These are phyloP conservation scores for Centropus bengalensis DNA, from an alignment of 2,113 vertebrate genomes.

Conservation along the genomic window DNA sequence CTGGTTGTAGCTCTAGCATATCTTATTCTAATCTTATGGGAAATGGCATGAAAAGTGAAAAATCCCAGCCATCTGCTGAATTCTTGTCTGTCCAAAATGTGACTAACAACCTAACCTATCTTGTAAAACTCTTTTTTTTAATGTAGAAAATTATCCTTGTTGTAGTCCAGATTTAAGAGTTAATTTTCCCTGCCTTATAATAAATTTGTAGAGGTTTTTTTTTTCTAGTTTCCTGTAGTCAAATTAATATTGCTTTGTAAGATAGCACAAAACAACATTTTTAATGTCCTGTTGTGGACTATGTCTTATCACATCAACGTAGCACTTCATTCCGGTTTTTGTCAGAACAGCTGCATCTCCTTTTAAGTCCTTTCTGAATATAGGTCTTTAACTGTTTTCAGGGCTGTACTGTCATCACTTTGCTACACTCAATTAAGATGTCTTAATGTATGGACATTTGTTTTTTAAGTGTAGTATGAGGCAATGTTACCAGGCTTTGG, in stretches of 20 bases:
- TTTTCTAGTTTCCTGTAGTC: neutral
- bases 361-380: neutral
- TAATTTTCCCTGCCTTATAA: neutral
- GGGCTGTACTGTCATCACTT: neutral
- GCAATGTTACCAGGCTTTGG: neutral
- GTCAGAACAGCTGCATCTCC: neutral
- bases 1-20: neutral
- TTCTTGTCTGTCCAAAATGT: neutral
- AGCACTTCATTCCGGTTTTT: neutral
- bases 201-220: neutral
- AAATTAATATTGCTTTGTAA: neutral
- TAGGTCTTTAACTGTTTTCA: neutral
- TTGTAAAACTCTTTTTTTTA: neutral
- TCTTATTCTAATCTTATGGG: neutral
- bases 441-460: neutral
- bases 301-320: neutral
- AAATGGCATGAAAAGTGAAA: neutral
- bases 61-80: neutral
- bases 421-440: neutral
- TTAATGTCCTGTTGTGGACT: neutral
- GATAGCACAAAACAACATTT: neutral
- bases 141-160: neutral
- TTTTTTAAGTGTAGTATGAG: neutral
- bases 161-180: neutral
- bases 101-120: neutral